phyloP scores from a whole-genome alignment of 2,113 vertebrate genomes.

The Trematomus loennbergii region DNA sequence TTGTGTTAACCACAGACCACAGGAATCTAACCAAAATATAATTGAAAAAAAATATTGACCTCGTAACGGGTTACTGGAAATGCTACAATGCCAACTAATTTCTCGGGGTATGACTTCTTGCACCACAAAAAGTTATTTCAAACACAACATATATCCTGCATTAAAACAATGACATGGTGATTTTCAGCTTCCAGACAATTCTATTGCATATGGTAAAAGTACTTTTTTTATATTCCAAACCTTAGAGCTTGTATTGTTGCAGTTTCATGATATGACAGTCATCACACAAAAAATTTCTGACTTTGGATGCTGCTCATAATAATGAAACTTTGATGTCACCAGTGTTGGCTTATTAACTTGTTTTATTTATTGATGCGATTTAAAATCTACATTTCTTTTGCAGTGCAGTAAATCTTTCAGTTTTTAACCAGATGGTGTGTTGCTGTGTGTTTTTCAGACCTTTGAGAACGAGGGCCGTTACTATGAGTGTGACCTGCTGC shows the following conservation, averaged over 20 bases:
- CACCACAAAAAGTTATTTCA: not conserved
- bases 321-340: not conserved
- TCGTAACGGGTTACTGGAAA: too few species aligned
- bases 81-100: too few species aligned
- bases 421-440: slow-evolving; percentile 9
- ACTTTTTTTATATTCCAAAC: too few species aligned
- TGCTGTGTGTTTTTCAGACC: slow-evolving; percentile 77
- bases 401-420: not conserved
- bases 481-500: slow-evolving; percentile 94
- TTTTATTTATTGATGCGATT: not conserved
- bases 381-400: not conserved
- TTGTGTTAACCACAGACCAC: too few species aligned
- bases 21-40: too few species aligned
- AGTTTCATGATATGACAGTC: not conserved
- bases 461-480: slow-evolving; percentile 91
- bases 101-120: too few species aligned
- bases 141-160: not conserved
- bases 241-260: not conserved
- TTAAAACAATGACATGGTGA: too few species aligned
- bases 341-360: not conserved
- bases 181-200: too few species aligned
- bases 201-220: too few species aligned
- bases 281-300: not conserved
- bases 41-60: too few species aligned
- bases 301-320: not conserved